Percentiles rank a stretch among this genome's conserved stretches.
phyloP scores from a whole-genome alignment of 92 coral and sea anemone species.

The Epizoanthus stellaris region DNA sequence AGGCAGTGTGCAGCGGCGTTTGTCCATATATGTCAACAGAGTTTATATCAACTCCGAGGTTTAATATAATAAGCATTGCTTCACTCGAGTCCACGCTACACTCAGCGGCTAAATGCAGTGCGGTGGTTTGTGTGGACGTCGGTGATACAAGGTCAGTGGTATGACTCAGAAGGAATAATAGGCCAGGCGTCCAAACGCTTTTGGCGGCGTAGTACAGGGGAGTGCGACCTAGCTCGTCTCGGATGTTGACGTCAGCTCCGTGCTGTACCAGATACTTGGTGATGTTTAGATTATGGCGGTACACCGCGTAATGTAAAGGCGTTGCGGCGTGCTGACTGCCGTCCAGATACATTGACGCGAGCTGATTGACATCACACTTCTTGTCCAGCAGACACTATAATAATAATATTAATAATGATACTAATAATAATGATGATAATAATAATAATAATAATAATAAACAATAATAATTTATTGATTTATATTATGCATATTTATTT shows the following conservation, averaged over 20 bases:
- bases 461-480: not conserved
- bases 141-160: not conserved
- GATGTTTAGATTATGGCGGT: not conserved
- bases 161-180: not conserved
- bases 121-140: not conserved
- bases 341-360: not conserved
- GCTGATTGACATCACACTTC: not conserved
- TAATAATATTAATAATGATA: not conserved
- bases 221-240: not conserved
- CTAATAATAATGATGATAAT: not conserved
- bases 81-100: constrained; percentile 5
- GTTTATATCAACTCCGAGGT: not conserved
- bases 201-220: constrained; percentile 4
- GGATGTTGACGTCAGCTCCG: constrained; percentile 7
- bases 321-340: not conserved
- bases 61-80: not conserved
- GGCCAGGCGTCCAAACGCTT: not conserved
- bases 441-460: not conserved
- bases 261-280: not conserved
- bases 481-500: not conserved
- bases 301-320: not conserved
- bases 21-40: not conserved
- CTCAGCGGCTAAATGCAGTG: constrained; percentile 18
- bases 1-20: not conserved
- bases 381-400: not conserved